Evolutionary conservation across 1,140 invertebrate species (phyloP), one percentile per base, ranked within the genome.

Genomic region (Portunus trituberculatus): DNA sequence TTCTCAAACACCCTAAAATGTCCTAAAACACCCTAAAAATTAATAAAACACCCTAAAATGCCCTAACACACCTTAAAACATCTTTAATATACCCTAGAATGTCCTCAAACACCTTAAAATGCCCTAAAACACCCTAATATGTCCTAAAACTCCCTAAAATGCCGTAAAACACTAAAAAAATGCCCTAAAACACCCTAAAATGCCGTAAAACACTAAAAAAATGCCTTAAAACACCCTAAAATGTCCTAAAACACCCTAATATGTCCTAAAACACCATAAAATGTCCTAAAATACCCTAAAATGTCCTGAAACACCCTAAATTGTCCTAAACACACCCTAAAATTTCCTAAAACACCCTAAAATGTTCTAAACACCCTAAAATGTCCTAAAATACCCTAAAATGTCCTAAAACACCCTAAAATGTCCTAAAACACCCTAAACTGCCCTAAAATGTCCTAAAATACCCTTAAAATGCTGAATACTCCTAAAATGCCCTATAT

Each of bases 101-200:
- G n/a, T n/a, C n/a, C 96, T n/a, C 1, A 39, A 39, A 39, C 39
- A 39, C 39, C 39, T 39, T 39, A 2, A 39, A 39, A 39, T 2
- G 6, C 39, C 1, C 39, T 39, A 16, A 39, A 87, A 16, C 14
- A 20, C 29, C 28, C 8, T 87, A 0, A 87, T n/a, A n/a, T n/a
- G n/a, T n/a, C n/a, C n/a, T n/a, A 31, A 87, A 20, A n/a, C 29
- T 7, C 3, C 29, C 8, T 87, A 39, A 87, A 83, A 83, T 25
- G 7, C 39, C 3, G 3, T 31, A 87, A 28, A 28, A 16, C n/a
- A n/a, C n/a, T n/a, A n/a, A n/a, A n/a, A n/a, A n/a, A n/a, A n/a
- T n/a, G n/a, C n/a, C n/a, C n/a, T 28, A 91, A 59, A 91, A 39
- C 76, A 93, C n/a, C 25, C 4, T 91, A 93, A 28, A 94, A 91